These are phyloP conservation scores for Caenorhabditis sinica DNA, from an alignment of 2,888 invertebrate genomes.

Conservation along the genomic window DNA sequence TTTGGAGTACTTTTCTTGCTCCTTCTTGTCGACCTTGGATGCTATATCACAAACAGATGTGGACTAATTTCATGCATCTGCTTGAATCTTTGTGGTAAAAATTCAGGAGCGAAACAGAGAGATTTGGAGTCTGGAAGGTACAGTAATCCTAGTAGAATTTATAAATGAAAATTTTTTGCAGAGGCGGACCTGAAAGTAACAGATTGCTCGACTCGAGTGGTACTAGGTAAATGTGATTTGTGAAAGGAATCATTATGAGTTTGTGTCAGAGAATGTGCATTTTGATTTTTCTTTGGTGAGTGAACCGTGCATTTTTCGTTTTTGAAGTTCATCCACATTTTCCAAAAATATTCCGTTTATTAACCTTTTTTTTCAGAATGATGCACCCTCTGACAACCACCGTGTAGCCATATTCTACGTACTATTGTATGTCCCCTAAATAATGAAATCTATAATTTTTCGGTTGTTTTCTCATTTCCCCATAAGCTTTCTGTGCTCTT, in stretches of 20 bases:
- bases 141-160: neutral
- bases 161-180: conserved; percentile 11
- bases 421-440: neutral
- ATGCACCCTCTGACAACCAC: conserved; percentile 61
- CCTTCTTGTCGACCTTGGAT: conserved; percentile 90
- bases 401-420: conserved; percentile 38
- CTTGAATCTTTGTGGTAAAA: conserved; percentile 76
- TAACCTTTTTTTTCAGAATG: conserved; percentile 52
- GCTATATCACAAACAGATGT: conserved; percentile 88
- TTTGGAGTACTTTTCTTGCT: conserved; percentile 88
- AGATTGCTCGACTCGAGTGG: conserved; percentile 54
- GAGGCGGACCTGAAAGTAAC: conserved; percentile 57
- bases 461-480: conserved; percentile 1
- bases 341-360: no score
- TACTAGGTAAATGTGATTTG: conserved; percentile 48
- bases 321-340: neutral
- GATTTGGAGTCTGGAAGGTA: conserved; percentile 73
- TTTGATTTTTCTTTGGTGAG: conserved; percentile 51
- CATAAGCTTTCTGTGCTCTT: conserved; percentile 6
- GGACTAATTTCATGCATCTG: conserved; percentile 84
- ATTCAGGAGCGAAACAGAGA: conserved; percentile 48
- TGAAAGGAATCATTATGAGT: neutral
- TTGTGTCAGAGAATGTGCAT: conserved; percentile 30
- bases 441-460: neutral
- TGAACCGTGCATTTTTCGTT: conserved; percentile 1